phyloP scores from a whole-genome alignment of 1,140 invertebrate genomes.

The Zaprionus tsacasi region DNA sequence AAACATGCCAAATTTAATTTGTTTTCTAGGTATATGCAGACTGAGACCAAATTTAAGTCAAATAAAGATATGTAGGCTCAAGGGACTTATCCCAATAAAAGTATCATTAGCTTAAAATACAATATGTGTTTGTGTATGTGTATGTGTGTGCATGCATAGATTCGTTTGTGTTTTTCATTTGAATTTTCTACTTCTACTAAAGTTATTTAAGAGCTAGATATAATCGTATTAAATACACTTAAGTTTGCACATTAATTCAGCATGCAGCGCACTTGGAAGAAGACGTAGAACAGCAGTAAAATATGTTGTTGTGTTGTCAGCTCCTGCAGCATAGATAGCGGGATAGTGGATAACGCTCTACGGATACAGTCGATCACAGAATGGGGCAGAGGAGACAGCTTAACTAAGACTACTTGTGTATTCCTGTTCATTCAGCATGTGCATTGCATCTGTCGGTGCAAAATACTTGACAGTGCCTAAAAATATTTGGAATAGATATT shows the following conservation, averaged over 20 bases:
- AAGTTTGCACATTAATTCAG: slow-evolving; percentile 41
- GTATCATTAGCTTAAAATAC: slow-evolving; percentile 9
- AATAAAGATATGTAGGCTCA: not conserved
- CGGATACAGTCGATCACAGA: slow-evolving; percentile 33
- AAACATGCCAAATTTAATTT: slow-evolving; percentile 20
- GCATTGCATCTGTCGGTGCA: slow-evolving; percentile 86
- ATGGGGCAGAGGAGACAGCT: slow-evolving; percentile 27
- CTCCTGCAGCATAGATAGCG: not conserved
- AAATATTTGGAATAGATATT: slow-evolving; percentile 63
- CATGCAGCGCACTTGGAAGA: slow-evolving; percentile 59
- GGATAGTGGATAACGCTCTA: slow-evolving; percentile 8
- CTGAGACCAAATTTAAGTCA: not conserved
- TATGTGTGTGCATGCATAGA: slow-evolving; percentile 35
- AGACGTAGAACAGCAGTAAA: slow-evolving; percentile 33
- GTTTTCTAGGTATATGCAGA: slow-evolving; percentile 2
- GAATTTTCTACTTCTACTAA: slow-evolving; percentile 35
- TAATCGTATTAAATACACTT: slow-evolving; percentile 43
- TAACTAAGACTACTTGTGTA: slow-evolving; percentile 79
- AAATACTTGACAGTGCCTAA: slow-evolving; percentile 85
- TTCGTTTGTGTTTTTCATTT: slow-evolving; percentile 35
- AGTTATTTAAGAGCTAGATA: slow-evolving; percentile 56
- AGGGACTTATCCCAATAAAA: not conserved
- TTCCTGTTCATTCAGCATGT: slow-evolving; percentile 85
- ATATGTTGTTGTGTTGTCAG: slow-evolving; percentile 34
- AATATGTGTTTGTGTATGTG: not conserved